Conservation (phyloP, 2,888 invertebrate species). For the Leptopterna dolabrata region DNA sequence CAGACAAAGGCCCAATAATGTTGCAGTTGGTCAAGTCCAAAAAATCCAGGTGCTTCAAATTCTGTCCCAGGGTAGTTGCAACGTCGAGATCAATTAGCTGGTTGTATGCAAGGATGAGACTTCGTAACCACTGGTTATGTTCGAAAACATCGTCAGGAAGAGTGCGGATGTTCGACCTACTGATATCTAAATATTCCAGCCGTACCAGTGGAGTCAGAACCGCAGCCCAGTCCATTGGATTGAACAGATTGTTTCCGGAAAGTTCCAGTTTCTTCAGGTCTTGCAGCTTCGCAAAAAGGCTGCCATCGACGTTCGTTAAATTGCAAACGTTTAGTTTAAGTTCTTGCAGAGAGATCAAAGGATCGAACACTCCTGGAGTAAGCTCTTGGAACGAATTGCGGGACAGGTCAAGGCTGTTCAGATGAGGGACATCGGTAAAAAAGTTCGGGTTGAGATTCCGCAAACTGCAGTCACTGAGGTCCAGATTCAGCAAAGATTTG, state of each 20-base stretch:
- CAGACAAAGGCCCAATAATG: slow-evolving; percentile 75
- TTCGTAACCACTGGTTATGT: slow-evolving; percentile 74
- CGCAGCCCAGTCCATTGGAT: slow-evolving; percentile 72
- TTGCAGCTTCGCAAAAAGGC: slow-evolving; percentile 71
- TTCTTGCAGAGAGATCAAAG: slow-evolving; percentile 75
- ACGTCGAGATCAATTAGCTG: slow-evolving; percentile 75
- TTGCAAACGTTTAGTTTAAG: slow-evolving; percentile 76
- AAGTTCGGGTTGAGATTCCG: slow-evolving; percentile 73
- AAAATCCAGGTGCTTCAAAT: slow-evolving; percentile 74
- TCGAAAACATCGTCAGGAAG: slow-evolving; percentile 76
- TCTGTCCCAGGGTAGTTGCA: slow-evolving; percentile 74
- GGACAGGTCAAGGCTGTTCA: slow-evolving; percentile 78
- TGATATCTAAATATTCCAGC: slow-evolving; percentile 75
- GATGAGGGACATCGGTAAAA: slow-evolving; percentile 75
- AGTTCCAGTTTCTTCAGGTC: slow-evolving; percentile 76
- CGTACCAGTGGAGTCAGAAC: slow-evolving; percentile 73
- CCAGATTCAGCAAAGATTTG: slow-evolving; percentile 75
- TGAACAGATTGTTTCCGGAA: slow-evolving; percentile 70
- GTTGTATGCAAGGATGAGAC: slow-evolving; percentile 75
- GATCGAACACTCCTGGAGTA: slow-evolving; percentile 73
- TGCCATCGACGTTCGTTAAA: slow-evolving; percentile 71
- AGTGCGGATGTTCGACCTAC: slow-evolving; percentile 72
- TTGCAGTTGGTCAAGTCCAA: slow-evolving; percentile 78
- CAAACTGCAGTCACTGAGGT: slow-evolving; percentile 76
- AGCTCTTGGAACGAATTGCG: slow-evolving; percentile 74